Evolutionary conservation across 2,888 invertebrate genomes (phyloP).

Genomic region (Muscina levida): DNA sequence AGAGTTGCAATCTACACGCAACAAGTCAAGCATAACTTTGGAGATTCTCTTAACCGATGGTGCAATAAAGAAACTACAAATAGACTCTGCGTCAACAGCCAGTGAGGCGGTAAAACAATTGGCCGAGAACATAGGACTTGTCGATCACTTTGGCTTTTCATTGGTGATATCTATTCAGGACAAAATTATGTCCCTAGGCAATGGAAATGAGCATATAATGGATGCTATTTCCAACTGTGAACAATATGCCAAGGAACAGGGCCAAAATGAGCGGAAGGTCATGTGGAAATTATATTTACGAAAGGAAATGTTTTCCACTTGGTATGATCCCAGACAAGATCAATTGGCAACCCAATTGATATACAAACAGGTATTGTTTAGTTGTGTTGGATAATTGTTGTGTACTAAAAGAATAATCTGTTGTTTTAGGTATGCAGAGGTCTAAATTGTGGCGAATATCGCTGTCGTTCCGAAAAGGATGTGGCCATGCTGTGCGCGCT

Average conservation of each 20-base stretch:
- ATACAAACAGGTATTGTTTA: slow-evolving; percentile 86
- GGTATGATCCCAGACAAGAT: slow-evolving; percentile 94
- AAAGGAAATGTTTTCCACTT: slow-evolving; percentile 94
- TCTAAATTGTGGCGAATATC: slow-evolving; percentile 94
- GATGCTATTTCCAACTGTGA: slow-evolving; percentile 98
- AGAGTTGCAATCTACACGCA: slow-evolving; percentile 91
- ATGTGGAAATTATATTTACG: slow-evolving; percentile 94
- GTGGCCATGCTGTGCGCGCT: slow-evolving; percentile 93
- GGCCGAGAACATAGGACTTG: slow-evolving; percentile 87
- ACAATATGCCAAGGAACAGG: slow-evolving; percentile 95
- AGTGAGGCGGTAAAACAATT: slow-evolving; percentile 91
- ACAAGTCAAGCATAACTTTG: slow-evolving; percentile 90
- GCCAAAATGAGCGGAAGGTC: slow-evolving; percentile 89
- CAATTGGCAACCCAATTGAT: slow-evolving; percentile 91
- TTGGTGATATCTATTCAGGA: slow-evolving; percentile 94
- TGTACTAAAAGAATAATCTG: not conserved
- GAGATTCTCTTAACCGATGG: slow-evolving; percentile 95
- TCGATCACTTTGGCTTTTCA: slow-evolving; percentile 94
- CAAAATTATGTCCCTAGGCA: slow-evolving; percentile 93
- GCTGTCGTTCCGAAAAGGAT: slow-evolving; percentile 90
- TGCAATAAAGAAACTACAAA: slow-evolving; percentile 88
- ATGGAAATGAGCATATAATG: slow-evolving; percentile 94
- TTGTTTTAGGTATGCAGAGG: slow-evolving; percentile 85
- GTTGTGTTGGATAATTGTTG: not conserved
- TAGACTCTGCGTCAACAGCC: slow-evolving; percentile 95